Evolutionary conservation across 1,140 invertebrate genomes (phyloP), one percentile per base, ranked within the genome.

Genomic region (Stenopsyche tienmushanensis): DNA sequence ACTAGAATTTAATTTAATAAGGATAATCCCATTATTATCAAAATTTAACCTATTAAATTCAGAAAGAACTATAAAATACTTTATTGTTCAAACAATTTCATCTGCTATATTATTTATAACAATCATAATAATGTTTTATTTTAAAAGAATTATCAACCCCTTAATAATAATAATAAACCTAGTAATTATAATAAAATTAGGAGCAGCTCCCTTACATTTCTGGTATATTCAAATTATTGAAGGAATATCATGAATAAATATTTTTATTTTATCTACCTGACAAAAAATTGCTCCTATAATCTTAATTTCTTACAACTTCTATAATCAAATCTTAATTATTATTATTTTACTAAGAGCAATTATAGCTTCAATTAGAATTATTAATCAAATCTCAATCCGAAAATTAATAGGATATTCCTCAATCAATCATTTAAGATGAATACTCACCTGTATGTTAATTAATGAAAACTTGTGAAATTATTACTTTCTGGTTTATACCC

Each of bases 1-100:
- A n/a, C 73, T 82, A 77, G 79, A 83, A 80, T 82, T 82, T 77
- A 83, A 83, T 76, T 71, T 83, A 64, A 70, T 83, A 62, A 76
- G 73, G 63, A 78, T 82, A 77, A 82, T 81, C 41, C 79, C 79
- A 45, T 60, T 82, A 68, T 74, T 82, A 72, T 77, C 72, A 64
- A 74, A 58, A 47, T 81, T 78, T 67, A 82, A 80, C 73, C 71
- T 76, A 64, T 72, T 74, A 69, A 69, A 73, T 13, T 68, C 75
- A 10, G 78, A 82, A 79, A 69, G 76, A 42, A 72, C 76, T 34
- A 71, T 82, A 77, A 82, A 81, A 77, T 82, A 81, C 72, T 82
- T 83, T 72, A 70, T 82, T 72, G 76, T 71, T 39, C 78, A 81
- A 79, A 71, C 78, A 13, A 71, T 81, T 73, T 82, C 80, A 18